Evolutionary conservation across 2,888 invertebrate species (phyloP).

Genomic region (Andrena hattorfiana): DNA sequence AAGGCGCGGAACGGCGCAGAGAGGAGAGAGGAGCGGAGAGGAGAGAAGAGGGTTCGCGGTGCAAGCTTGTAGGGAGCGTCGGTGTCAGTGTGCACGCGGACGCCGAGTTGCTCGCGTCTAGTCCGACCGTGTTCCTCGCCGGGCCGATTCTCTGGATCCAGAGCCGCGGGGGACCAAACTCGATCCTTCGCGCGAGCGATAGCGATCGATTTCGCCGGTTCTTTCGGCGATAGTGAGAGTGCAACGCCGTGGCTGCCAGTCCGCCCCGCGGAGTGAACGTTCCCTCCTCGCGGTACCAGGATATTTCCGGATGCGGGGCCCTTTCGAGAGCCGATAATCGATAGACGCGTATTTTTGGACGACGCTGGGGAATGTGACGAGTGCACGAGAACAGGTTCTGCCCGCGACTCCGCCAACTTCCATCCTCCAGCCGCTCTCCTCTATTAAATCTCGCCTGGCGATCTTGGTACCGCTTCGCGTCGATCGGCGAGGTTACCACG

Average conservation of each 20-base stretch:
- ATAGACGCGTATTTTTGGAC: slow-evolving; percentile 30
- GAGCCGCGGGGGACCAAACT: slow-evolving; percentile 35
- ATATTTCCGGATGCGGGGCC: slow-evolving; percentile 16
- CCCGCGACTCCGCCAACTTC: slow-evolving; percentile 37
- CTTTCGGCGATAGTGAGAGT: slow-evolving; percentile 5
- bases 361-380: slow-evolving; percentile 9
- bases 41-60: slow-evolving; percentile 60
- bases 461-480: neutral
- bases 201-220: neutral
- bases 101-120: slow-evolving; percentile 68
- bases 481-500: too few species aligned
- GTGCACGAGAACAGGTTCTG: slow-evolving; percentile 36
- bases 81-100: slow-evolving; percentile 79
- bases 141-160: neutral
- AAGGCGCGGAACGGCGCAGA: slow-evolving; percentile 38
- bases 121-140: neutral
- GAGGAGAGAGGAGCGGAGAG: slow-evolving; percentile 32
- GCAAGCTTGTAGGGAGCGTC: slow-evolving; percentile 73
- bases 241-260: neutral
- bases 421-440: neutral
- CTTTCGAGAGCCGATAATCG: slow-evolving; percentile 34
- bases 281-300: slow-evolving; percentile 2
- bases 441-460: slow-evolving; percentile 53
- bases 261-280: neutral
- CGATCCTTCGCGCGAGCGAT: neutral